Evolutionary conservation across 2,888 invertebrate species (phyloP).

Genomic region (Drosophila antonietae): DNA sequence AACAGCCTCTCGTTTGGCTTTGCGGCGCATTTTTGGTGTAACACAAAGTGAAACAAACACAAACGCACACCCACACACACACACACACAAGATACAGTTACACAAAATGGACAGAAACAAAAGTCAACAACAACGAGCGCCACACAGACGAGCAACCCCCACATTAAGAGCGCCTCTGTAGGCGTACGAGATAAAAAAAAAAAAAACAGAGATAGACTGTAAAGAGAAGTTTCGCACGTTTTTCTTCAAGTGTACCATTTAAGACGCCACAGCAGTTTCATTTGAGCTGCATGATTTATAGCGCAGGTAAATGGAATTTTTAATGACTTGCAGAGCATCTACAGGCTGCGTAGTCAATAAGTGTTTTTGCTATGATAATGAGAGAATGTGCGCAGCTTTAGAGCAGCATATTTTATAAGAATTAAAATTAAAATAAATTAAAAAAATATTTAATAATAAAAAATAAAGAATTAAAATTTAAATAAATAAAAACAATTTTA

Average conservation of each 20-base stretch:
- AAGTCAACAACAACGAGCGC: constrained; percentile 46
- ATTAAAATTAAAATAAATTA: too few relatives aligned
- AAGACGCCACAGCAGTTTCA: background rate
- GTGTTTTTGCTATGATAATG: background rate
- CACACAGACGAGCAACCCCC: constrained; percentile 25
- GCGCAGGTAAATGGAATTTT: background rate
- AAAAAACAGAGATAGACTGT: background rate
- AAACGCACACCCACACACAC: constrained; percentile 19
- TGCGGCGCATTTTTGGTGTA: constrained; percentile 80
- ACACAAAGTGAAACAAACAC: constrained; percentile 75
- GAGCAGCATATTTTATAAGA: too few relatives aligned
- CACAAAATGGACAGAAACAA: constrained; percentile 63
- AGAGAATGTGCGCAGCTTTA: background rate
- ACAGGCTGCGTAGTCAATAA: background rate
- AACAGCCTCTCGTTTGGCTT: constrained; percentile 73
- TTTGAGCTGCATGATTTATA: background rate
- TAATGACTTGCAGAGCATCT: background rate
- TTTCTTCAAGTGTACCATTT: background rate
- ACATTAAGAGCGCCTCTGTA: constrained; percentile 11
- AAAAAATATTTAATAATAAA: too few relatives aligned
- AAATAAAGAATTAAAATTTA: too few relatives aligned
- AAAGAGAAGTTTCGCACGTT: constrained; percentile 2
- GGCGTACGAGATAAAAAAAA: constrained; percentile 21
- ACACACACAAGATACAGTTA: constrained; percentile 21
- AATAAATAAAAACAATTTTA: too few relatives aligned